Conservation (phyloP, 2,888 invertebrate species). For the Poecilus cupreus region DNA sequence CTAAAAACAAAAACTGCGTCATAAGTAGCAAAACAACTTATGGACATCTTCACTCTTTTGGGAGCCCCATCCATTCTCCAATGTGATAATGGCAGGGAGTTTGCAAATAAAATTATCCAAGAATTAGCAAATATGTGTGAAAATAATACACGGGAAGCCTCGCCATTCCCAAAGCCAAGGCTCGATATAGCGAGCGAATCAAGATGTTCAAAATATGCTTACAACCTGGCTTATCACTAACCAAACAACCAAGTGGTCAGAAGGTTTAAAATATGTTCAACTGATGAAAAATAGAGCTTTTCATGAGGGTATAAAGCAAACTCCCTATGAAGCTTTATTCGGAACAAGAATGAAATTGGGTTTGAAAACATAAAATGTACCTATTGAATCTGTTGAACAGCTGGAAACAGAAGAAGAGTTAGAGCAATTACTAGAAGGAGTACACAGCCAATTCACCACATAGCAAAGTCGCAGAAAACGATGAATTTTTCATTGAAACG, state of each 20-base stretch:
- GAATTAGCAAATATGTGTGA: slow-evolving; percentile 66
- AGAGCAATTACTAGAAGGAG: slow-evolving; percentile 59
- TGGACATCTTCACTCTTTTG: slow-evolving; percentile 67
- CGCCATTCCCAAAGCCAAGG: too few relatives aligned
- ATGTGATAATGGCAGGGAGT: slow-evolving; percentile 66
- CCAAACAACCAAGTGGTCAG: too few relatives aligned
- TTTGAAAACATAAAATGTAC: slow-evolving; percentile 60
- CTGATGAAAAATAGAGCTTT: slow-evolving; percentile 53
- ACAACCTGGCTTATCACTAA: slow-evolving; percentile 33
- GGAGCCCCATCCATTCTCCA: slow-evolving; percentile 68
- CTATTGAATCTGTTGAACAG: slow-evolving; percentile 62
- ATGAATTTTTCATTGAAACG: too few relatives aligned
- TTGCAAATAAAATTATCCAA: slow-evolving; percentile 63
- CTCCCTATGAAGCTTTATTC: too few relatives aligned
- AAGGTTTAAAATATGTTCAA: slow-evolving; percentile 55
- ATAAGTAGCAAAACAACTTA: slow-evolving; percentile 66
- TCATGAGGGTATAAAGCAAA: slow-evolving; percentile 57
- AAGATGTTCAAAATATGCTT: slow-evolving; percentile 68
- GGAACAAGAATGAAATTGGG: slow-evolving; percentile 58
- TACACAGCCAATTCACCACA: too few relatives aligned
- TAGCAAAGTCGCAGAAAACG: too few relatives aligned
- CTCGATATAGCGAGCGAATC: slow-evolving; percentile 67
- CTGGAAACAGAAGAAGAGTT: slow-evolving; percentile 61
- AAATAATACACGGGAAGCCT: too few relatives aligned
- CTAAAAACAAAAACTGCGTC: slow-evolving; percentile 65